Evolutionary conservation across 2,888 invertebrate species (phyloP).

Genomic region (Apodemia duryi): DNA sequence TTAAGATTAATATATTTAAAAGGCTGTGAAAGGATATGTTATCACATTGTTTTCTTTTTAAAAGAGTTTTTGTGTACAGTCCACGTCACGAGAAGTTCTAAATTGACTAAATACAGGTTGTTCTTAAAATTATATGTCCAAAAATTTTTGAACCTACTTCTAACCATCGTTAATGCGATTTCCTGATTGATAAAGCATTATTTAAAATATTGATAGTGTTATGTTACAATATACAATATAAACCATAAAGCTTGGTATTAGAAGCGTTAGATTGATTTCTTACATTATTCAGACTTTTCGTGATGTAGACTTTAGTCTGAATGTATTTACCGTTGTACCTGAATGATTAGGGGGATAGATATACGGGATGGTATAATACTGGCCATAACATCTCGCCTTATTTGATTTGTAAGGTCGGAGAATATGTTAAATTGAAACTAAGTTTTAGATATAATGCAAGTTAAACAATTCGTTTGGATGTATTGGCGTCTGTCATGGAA

Average conservation of each 20-base stretch:
- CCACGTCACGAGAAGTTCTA: neutral
- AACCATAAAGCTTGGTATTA: neutral
- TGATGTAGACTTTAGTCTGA: neutral
- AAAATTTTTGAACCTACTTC: neutral
- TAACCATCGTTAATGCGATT: neutral
- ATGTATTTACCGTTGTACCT: conserved; percentile 10
- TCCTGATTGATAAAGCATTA: neutral
- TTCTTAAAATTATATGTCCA: neutral
- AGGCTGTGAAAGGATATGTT: conserved; percentile 11
- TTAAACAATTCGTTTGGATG: no score
- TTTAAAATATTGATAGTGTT: no score
- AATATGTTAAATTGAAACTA: no score
- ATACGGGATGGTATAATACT: neutral
- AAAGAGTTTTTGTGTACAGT: conserved; percentile 13
- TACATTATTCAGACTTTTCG: neutral
- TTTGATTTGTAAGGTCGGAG: no score
- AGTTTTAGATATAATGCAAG: no score
- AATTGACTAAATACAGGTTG: neutral
- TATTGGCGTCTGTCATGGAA: no score
- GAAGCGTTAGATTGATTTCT: neutral
- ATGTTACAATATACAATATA: neutral
- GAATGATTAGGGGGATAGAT: neutral
- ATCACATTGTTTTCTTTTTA: conserved; percentile 14
- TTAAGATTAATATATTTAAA: conserved; percentile 13
- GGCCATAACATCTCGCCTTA: neutral